These are phyloP conservation scores for Chymomyza amoena DNA, from an alignment of 2,888 invertebrate species.

Conservation along the genomic window DNA sequence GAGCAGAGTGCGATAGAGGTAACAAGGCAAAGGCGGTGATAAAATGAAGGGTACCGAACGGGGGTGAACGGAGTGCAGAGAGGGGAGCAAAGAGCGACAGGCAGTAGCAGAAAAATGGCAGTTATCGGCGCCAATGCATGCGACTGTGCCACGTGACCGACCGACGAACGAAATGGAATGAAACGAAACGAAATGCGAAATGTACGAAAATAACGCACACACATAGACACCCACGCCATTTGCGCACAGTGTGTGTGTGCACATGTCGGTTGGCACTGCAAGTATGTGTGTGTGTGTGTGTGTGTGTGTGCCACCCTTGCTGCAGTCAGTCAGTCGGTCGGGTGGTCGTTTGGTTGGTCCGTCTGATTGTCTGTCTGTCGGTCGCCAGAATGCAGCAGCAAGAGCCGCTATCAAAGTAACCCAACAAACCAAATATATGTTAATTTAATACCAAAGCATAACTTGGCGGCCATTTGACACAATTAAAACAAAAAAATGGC, in stretches of 20 bases:
- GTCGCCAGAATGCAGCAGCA: neutral
- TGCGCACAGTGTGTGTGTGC: neutral
- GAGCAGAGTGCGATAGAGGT: conserved; percentile 22
- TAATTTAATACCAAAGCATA: too few relatives aligned
- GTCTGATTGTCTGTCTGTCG: neutral
- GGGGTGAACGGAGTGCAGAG: neutral
- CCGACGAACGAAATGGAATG: neutral
- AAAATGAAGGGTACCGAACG: neutral
- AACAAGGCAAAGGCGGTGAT: conserved; percentile 25
- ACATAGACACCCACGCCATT: neutral
- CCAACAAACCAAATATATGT: too few relatives aligned
- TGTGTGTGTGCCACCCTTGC: neutral
- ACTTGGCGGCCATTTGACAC: too few relatives aligned
- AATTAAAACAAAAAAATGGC: too few relatives aligned
- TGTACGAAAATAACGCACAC: neutral
- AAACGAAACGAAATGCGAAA: conserved; percentile 4
- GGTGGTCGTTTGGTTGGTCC: neutral
- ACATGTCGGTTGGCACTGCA: neutral
- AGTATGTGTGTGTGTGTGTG: neutral
- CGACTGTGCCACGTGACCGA: conserved; percentile 67
- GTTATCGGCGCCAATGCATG: conserved; percentile 76
- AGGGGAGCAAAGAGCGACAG: neutral
- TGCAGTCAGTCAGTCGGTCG: conserved; percentile 2
- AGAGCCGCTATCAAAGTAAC: neutral
- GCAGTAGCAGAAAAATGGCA: conserved; percentile 64